Base-by-base conservation (phyloP, 2,888 invertebrate species). In the Selenia dentaria region DNA sequence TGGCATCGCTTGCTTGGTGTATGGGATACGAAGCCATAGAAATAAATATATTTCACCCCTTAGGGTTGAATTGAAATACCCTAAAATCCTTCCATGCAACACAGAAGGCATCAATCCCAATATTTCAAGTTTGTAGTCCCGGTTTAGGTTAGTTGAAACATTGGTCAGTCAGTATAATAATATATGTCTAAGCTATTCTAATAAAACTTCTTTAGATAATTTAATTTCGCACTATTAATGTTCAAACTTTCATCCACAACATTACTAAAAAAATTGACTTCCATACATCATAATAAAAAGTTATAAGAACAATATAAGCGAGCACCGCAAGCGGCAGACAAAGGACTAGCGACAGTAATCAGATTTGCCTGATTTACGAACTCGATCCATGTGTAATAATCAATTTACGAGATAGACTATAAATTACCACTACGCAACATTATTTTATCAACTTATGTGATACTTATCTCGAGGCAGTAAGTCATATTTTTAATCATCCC, bases 351-450 rank as follows among this genome's bases (percentile, higher is more conserved):
- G 47, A 20, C 33, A 18, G 67, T 74, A 75, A 81, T 82, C 74
- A 64, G 76, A 80, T 85, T 80, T 64, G 48, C 69, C 64, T 78
- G 83, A 86, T 80, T 78, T 81, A 83, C 82, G 69, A 71, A 75
- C 73, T 68, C 70, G 65, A 70, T 80, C 67, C 74, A 63, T 71
- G 70, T 77, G 79, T 72, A 78, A 76, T 83, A 81, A 81, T 83
- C 81, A 77, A 85, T 83, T 82, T 79, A 79, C 61, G 71, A 71
- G 80, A 78, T 81, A 83, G 82, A 83, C 87, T 82, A 86, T 88
- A 83, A 83, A 87, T 87, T 83, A 83, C 79, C 59, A 57, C 41
- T 43, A 22, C 39, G 52, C 69, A 42, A 51, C 40, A 18, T 36
- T 54, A 39, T 22, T n/a, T 18, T 13, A 25, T 38, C 25, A 42